These are phyloP conservation scores for Arge pagana DNA, from an alignment of 2,888 invertebrate genomes.

Conservation along the genomic window DNA sequence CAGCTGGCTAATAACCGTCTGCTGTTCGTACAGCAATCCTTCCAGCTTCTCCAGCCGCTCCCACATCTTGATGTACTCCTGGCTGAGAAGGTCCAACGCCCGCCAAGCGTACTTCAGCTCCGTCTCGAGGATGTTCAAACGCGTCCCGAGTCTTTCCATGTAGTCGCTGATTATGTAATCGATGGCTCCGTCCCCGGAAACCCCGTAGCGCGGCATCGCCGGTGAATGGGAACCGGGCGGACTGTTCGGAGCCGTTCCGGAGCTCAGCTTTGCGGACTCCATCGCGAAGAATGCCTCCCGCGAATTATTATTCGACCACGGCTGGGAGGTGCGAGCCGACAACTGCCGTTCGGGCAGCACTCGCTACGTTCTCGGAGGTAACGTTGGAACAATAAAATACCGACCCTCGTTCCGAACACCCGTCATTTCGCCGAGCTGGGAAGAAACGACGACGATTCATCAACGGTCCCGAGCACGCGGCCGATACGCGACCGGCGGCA, in stretches of 20 bases:
- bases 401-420: constrained; percentile 39
- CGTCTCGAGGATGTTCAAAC: constrained; percentile 85
- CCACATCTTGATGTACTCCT: constrained; percentile 95
- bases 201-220: constrained; percentile 39
- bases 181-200: constrained; percentile 43
- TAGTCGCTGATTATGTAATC: constrained; percentile 87
- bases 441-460: constrained; percentile 12
- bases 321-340: constrained; percentile 13
- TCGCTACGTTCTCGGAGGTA: constrained; percentile 4
- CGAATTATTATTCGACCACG: constrained; percentile 39
- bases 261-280: constrained; percentile 48
- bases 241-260: constrained; percentile 37
- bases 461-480: constrained; percentile 4
- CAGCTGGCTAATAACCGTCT: constrained; percentile 86
- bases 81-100: constrained; percentile 85
- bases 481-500: constrained; percentile 2
- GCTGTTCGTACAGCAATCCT: constrained; percentile 84
- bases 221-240: constrained; percentile 45
- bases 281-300: constrained; percentile 41
- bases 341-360: constrained; percentile 19
- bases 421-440: constrained; percentile 12
- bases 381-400: constrained; percentile 33
- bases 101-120: constrained; percentile 93
- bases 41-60: constrained; percentile 87
- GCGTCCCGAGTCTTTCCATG: constrained; percentile 87